These are phyloP conservation scores for Sebastes nivosus DNA, from an alignment of 2,797 vertebrate species.

Conservation along the genomic window DNA sequence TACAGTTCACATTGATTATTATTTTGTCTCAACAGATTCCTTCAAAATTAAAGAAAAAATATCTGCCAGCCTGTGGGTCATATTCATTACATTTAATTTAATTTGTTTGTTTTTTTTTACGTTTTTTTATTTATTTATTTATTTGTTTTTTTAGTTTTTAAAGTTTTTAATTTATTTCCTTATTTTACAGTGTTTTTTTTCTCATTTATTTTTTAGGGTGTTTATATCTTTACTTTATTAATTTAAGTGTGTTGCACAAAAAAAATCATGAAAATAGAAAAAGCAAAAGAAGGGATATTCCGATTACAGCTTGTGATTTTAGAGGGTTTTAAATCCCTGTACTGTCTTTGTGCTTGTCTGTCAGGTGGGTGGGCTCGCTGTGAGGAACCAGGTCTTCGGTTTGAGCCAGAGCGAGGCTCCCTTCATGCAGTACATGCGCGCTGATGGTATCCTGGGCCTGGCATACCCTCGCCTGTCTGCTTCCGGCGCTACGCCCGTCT, in stretches of 20 bases:
- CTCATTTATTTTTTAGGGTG: too few relatives aligned
- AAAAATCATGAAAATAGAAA: background rate
- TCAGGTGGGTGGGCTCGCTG: conserved; percentile 52
- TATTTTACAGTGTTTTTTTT: too few relatives aligned
- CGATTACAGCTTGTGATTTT: background rate
- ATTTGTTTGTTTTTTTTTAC: accelerated
- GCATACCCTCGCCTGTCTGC: conserved; percentile 56
- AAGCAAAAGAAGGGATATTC: background rate
- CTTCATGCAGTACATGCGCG: conserved; percentile 61
- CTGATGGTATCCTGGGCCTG: conserved; percentile 68
- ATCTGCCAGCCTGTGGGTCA: background rate
- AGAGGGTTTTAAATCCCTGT: background rate
- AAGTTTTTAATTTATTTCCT: too few relatives aligned
- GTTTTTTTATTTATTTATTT: background rate
- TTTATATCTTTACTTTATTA: too few relatives aligned
- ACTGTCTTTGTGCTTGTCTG: background rate
- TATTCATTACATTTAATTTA: background rate
- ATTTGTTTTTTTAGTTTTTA: too few relatives aligned
- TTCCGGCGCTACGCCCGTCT: conserved; percentile 51
- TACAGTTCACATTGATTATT: background rate
- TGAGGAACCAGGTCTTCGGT: conserved; percentile 57
- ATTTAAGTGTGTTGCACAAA: too few relatives aligned
- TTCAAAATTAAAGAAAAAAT: background rate
- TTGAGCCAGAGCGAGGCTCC: conserved; percentile 49
- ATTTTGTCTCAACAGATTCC: background rate